Conservation (phyloP, 2,888 invertebrate species). For the Bembecia ichneumoniformis region DNA sequence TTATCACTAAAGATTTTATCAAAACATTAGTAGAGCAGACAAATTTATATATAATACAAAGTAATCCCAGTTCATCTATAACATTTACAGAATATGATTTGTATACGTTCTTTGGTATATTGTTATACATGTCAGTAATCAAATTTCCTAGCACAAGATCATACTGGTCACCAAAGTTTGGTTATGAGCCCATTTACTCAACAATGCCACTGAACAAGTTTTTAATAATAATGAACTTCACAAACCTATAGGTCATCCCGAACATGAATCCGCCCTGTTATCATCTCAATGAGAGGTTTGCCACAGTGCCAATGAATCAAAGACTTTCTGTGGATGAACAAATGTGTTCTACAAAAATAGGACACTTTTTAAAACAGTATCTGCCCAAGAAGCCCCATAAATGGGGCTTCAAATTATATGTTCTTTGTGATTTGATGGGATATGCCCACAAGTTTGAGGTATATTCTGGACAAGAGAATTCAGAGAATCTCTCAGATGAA, state of each 20-base stretch:
- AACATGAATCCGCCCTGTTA: conserved; percentile 12
- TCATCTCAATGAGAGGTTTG: conserved; percentile 24
- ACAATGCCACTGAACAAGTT: conserved; percentile 8
- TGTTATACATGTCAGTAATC: conserved; percentile 10
- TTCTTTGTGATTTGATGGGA: conserved; percentile 17
- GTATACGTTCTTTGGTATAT: conserved; percentile 10
- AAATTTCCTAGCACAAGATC: conserved; percentile 10
- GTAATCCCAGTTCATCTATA: conserved; percentile 9
- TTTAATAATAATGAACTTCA: conserved; percentile 8
- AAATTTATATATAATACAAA: conserved; percentile 10
- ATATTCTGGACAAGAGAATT: conserved; percentile 29
- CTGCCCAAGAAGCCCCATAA: conserved; percentile 23
- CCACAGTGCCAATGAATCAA: conserved; percentile 21
- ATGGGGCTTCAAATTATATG: conserved; percentile 24
- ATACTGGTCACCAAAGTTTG: conserved; percentile 7
- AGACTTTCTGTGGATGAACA: conserved; percentile 22
- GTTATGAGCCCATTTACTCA: conserved; percentile 9
- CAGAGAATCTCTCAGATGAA: conserved; percentile 20
- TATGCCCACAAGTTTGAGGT: conserved; percentile 19
- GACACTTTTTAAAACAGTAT: conserved; percentile 21
- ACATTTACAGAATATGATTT: conserved; percentile 8
- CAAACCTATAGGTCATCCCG: conserved; percentile 3
- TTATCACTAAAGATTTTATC: conserved; percentile 17
- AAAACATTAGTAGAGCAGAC: conserved; percentile 12
- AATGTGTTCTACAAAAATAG: conserved; percentile 27